Evolutionary conservation across 2,113 vertebrate species (phyloP), one percentile per base, ranked within the genome.

Genomic region (Rhea americana): DNA sequence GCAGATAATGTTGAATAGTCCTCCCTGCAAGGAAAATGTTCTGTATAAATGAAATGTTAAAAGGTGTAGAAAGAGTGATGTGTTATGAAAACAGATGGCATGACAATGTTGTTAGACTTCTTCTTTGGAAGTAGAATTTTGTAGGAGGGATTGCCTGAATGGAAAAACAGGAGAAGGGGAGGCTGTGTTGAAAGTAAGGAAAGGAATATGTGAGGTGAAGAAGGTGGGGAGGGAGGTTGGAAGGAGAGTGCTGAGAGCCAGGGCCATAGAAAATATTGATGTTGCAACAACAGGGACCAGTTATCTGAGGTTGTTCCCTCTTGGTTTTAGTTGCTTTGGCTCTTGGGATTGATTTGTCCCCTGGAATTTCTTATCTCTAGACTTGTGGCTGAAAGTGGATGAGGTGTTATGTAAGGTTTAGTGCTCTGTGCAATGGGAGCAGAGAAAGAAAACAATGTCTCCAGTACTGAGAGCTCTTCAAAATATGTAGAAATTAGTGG

Each of bases 41-140:
- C 68, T 66, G 0, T 86, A 50, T 95, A 93, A 93, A 79, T 1
- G 4, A 73, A 77, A 50, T 0, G 0, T 81, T 87, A 58, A 91
- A 88, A 96, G 76, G 93, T 78, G 93, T 78, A 91, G 94, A 91
- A 94, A 91, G 91, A 91, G 56, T 30, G 90, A 56, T 91, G 85
- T 2, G 59, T 93, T 88, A 90, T 3, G 30, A 93, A 94, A 96
- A 71, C 93, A 95, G 93, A 96, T 94, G 96, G 96, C 73, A 58
- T 48, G 56, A 66, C 70, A 88, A 25, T 93, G 73, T 93, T 92
- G 73, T 93, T 93, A 90, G 80, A 30, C 55, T 88, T 82, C 67
- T 93, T 81, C 88, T 94, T 93, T 94, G 88, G 87, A 92, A 89
- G 91, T 85, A 94, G 85, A 96, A 91, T 93, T 96, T 94, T 83